These are phyloP conservation scores for Cryptocephalus moraei DNA, from an alignment of 2,888 invertebrate species.

Conservation along the genomic window DNA sequence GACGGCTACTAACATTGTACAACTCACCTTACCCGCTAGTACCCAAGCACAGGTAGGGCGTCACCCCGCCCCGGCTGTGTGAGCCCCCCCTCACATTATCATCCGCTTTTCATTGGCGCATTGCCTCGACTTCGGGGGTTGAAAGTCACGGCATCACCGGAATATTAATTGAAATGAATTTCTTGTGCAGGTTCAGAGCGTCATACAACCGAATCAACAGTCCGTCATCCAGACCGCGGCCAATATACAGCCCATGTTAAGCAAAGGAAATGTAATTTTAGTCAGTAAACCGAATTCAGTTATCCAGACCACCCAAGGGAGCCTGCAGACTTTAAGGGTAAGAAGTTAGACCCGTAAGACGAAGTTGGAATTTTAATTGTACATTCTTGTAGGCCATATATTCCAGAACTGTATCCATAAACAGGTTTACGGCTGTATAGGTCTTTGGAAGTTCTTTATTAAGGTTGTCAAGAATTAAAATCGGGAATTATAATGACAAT, in stretches of 20 bases:
- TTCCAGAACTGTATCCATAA: too few relatives aligned
- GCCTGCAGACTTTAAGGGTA: slow-evolving; percentile 60
- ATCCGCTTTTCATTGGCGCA: too few relatives aligned
- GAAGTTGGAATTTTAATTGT: too few relatives aligned
- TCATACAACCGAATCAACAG: slow-evolving; percentile 91
- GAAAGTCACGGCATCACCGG: too few relatives aligned
- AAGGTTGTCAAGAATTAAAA: too few relatives aligned
- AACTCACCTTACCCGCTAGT: slow-evolving; percentile 65
- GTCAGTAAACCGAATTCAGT: slow-evolving; percentile 86
- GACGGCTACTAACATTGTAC: slow-evolving; percentile 69
- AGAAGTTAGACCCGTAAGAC: slow-evolving; percentile 13
- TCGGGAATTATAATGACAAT: too few relatives aligned
- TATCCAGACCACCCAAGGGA: slow-evolving; percentile 84
- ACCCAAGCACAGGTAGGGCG: slow-evolving; percentile 54
- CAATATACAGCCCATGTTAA: slow-evolving; percentile 71
- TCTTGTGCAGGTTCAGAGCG: slow-evolving; percentile 71
- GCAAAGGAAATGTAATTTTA: slow-evolving; percentile 82
- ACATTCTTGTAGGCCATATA: too few relatives aligned
- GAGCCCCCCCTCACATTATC: neutral
- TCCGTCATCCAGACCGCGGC: slow-evolving; percentile 92
- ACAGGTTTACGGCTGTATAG: too few relatives aligned
- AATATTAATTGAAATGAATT: too few relatives aligned
- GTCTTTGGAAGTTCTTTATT: too few relatives aligned
- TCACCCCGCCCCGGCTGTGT: slow-evolving; percentile 5
- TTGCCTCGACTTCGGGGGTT: too few relatives aligned